Percentiles rank a stretch among this genome's conserved stretches.
Conservation (phyloP, 2,113 vertebrate genomes). For the Pachypanchax playfairii region DNA sequence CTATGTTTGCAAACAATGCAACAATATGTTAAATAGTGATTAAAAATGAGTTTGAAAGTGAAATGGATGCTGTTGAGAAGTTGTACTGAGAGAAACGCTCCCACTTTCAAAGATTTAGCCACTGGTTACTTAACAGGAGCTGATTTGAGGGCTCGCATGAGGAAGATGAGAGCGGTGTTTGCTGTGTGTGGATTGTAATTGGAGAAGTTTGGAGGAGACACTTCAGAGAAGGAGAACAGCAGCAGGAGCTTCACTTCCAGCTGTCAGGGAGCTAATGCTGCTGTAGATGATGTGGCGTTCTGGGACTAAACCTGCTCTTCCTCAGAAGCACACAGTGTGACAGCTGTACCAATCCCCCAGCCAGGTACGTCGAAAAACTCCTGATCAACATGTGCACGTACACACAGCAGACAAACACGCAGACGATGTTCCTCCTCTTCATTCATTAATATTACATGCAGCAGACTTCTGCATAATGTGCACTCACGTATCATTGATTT, state of each 20-base stretch:
- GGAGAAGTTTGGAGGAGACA: conserved; percentile 62
- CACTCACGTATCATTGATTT: conserved; percentile 72
- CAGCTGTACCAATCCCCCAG: conserved; percentile 74
- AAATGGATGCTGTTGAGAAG: not conserved
- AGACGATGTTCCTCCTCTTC: conserved; percentile 29
- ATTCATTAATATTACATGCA: conserved; percentile 76
- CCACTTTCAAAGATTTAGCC: conserved; percentile 6
- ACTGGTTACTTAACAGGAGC: conserved; percentile 14
- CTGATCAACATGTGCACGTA: conserved; percentile 36
- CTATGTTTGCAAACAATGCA: not conserved
- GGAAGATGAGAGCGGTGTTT: conserved; percentile 29
- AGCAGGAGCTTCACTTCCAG: conserved; percentile 53
- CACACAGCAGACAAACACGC: conserved; percentile 50
- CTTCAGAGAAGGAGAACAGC: conserved; percentile 59
- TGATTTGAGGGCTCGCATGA: conserved; percentile 30
- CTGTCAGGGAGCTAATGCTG: conserved; percentile 59
- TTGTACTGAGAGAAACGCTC: not conserved
- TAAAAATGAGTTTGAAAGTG: not conserved
- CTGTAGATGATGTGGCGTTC: conserved; percentile 46
- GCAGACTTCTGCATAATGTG: conserved; percentile 65
- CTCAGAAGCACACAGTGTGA: conserved; percentile 66
- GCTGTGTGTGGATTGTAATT: conserved; percentile 28
- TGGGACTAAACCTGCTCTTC: conserved; percentile 62
- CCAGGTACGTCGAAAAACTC: conserved; percentile 59
- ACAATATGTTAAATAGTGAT: not conserved